phyloP scores from a whole-genome alignment of 2,888 invertebrate species.

The Drosophila mimetica region DNA sequence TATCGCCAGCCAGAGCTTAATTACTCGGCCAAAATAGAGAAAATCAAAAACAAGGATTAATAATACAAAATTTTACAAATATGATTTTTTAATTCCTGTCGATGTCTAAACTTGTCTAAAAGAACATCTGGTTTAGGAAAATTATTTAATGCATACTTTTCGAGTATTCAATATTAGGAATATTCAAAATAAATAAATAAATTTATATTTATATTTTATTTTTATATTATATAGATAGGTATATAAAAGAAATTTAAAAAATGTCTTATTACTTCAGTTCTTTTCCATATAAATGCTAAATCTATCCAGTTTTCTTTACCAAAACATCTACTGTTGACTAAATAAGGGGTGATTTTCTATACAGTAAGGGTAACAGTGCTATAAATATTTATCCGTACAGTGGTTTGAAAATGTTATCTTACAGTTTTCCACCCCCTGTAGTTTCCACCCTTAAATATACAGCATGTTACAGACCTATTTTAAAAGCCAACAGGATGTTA shows the following conservation, averaged over 20 bases:
- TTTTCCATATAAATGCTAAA: too few relatives aligned
- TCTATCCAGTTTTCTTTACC: neutral
- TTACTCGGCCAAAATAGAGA: neutral
- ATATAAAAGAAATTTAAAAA: too few relatives aligned
- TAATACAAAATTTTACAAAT: too few relatives aligned
- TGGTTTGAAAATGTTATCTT: neutral
- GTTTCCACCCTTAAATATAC: neutral
- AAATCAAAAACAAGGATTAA: neutral
- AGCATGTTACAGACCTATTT: neutral
- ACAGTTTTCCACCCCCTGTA: neutral
- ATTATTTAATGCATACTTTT: too few relatives aligned
- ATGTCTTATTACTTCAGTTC: too few relatives aligned
- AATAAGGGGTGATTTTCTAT: slow-evolving; percentile 7
- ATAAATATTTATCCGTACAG: slow-evolving; percentile 32
- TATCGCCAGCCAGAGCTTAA: slow-evolving; percentile 3
- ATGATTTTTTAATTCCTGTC: too few relatives aligned
- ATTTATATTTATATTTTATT: too few relatives aligned
- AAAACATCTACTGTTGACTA: neutral
- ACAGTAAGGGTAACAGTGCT: neutral
- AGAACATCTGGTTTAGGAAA: too few relatives aligned
- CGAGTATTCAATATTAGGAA: too few relatives aligned
- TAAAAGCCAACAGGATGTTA: neutral
- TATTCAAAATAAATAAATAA: too few relatives aligned
- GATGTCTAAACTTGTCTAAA: too few relatives aligned
- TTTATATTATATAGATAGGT: too few relatives aligned